Conservation (phyloP, 2,888 invertebrate genomes). For the Eilema caniola region DNA sequence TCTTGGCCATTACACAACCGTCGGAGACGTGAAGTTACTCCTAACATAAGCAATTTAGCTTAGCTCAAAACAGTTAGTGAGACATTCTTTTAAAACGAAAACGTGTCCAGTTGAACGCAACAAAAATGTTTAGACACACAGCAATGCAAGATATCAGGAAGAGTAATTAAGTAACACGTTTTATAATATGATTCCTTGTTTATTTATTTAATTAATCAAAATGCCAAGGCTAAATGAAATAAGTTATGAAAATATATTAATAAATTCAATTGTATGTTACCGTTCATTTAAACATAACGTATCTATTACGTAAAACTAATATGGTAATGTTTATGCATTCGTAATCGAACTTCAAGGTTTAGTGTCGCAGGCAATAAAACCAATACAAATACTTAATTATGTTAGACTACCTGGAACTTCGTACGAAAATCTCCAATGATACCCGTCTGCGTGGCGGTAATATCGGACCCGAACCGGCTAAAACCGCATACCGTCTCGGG, state of each 20-base stretch:
- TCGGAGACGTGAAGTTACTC: too few relatives aligned
- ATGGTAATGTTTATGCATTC: neutral
- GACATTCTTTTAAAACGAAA: too few relatives aligned
- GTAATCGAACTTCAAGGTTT: neutral
- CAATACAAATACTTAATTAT: neutral
- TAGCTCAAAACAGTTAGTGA: too few relatives aligned
- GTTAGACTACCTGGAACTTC: too few relatives aligned
- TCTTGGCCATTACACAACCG: too few relatives aligned
- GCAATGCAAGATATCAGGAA: conserved; percentile 12
- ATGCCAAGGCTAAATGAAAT: conserved; percentile 7
- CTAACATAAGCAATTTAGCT: too few relatives aligned
- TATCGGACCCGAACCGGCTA: too few relatives aligned
- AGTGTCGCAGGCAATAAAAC: neutral
- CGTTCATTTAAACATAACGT: conserved; percentile 1
- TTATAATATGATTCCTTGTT: neutral
- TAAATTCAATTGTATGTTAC: conserved; percentile 13
- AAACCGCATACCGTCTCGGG: too few relatives aligned
- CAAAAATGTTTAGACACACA: neutral
- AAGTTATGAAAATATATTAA: conserved; percentile 7
- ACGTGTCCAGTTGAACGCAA: neutral
- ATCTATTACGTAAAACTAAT: conserved; percentile 10
- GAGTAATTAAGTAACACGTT: neutral
- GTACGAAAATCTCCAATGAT: too few relatives aligned
- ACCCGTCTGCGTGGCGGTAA: too few relatives aligned
- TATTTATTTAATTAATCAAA: conserved; percentile 10